Base-by-base conservation (phyloP, 2,797 vertebrate genomes). In the Luscinia megarhynchos region DNA sequence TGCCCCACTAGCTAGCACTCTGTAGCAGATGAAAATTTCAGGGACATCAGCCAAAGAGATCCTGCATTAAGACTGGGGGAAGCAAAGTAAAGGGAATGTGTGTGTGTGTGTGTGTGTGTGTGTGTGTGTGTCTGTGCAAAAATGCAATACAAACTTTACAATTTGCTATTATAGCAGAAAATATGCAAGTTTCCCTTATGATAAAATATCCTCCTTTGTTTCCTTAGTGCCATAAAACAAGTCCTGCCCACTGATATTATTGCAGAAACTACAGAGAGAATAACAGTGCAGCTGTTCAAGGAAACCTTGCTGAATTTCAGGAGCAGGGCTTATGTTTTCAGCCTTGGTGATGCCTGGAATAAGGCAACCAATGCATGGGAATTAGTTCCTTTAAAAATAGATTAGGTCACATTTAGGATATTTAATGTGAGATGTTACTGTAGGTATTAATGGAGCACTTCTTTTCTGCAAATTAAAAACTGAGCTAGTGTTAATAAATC, bases 381-480 rank as follows among this genome's bases (percentile, higher is more conserved):
- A 81, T 48, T 69, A 72, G 24, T 50, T 84, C 14, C 29, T 81
- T 89, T 73, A 78, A 88, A 95, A 93, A 86, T 51, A 74, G 46
- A 72, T 84, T 30, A 78, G 51, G 30, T 92, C n/a, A 62, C 20
- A 29, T 72, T 88, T 78, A 86, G 50, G 54, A 58, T 40, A 15
- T 85, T 51, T 89, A 70, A 80, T n/a, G 21, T 70, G 74, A 77
- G 92, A 84, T 77, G 59, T 69, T 43, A 62, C 74, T 38, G 27
- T 51, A 4, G 11, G 17, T 91, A 68, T 85, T 91, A 87, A 93
- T 51, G 46, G 50, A 54, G 3, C 15, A 67, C 57, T 70, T 26
- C 21, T 94, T 76, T 69, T 70, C 78, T 85, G 57, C 66, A 85
- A 85, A 85, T 89, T 87, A 80, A 93, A 95, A 89, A 21, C 41